Base-by-base conservation (phyloP, 2,113 vertebrate genomes). In the Sturnira hondurensis region DNA sequence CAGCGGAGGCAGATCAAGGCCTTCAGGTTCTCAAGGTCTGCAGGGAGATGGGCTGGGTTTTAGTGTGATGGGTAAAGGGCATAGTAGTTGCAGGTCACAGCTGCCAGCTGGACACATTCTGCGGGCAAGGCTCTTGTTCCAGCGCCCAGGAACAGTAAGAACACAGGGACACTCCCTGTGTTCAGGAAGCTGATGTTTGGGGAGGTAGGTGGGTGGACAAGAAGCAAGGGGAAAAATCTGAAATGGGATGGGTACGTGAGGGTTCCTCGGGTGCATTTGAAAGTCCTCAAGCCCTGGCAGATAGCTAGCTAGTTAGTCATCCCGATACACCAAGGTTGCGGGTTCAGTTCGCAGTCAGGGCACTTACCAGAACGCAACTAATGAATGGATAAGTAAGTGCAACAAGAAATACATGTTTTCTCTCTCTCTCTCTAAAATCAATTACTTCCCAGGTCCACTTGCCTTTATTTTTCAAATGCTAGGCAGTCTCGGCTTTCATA, bases 1-100 rank as follows among this genome's bases (percentile, higher is more conserved):
- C 98, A 98, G 16, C 78, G 94, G 47, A 97, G 94, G 88, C 98
- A 98, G 86, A 80, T 95, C 86, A 98, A 52, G 22, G 80, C 20
- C 7, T 68, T 86, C 24, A 91, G 87, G 31, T 97, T 95, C 31
- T 85, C 82, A 0, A 6, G 65, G 61, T 94, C 96, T 97, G 63
- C n/a, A 58, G 24, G 73, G 22, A 71, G 67, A 78, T 15, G 36
- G 33, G 16, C 45, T 24, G 5, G 8, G 28, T 6, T 22, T 95
- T 15, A 78, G 93, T 52, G 68, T 11, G 28, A 65, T 10, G 20
- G 65, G 20, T 1, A 13, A 31, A 12, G 76, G 61, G 43, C 22
- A 19, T 10, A 6, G 17, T 5, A 3, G 28, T 22, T 12, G 1
- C 3, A n/a, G 16, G 19, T 80, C 38, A n/a, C 17, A 31, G 76